Evolutionary conservation across 2,888 invertebrate species (phyloP).

Genomic region (Autographa pulchrina): DNA sequence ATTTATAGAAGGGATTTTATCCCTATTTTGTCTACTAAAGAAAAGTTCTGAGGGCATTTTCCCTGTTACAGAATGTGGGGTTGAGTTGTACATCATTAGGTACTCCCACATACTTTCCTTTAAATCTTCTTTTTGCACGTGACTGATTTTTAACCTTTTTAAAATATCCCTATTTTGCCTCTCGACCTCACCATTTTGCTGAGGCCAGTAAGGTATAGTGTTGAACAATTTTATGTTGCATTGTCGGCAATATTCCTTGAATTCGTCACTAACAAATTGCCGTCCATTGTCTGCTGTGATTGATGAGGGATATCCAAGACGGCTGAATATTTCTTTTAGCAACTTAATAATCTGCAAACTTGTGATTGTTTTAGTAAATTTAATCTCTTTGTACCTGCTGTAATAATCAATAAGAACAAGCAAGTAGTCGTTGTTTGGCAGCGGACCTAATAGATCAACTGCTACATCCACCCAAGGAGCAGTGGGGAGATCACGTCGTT

Average conservation of each 20-base stretch:
- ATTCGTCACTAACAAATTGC: conserved; percentile 54
- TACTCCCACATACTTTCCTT: conserved; percentile 50
- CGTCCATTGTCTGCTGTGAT: conserved; percentile 56
- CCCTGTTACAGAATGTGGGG: conserved; percentile 53
- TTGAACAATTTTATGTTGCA: conserved; percentile 43
- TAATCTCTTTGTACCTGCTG: conserved; percentile 49
- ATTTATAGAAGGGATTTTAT: conserved; percentile 52
- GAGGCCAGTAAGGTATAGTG: conserved; percentile 59
- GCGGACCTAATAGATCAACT: conserved; percentile 49
- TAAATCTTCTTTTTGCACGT: conserved; percentile 34
- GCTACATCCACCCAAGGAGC: conserved; percentile 49
- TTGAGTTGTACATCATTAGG: conserved; percentile 60
- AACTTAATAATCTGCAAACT: conserved; percentile 34
- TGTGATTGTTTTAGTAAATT: conserved; percentile 33
- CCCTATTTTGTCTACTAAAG: conserved; percentile 38
- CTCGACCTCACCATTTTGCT: conserved; percentile 60
- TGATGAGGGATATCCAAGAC: conserved; percentile 43
- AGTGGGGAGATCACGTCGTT: conserved; percentile 1
- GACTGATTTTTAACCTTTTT: conserved; percentile 54
- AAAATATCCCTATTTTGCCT: conserved; percentile 60
- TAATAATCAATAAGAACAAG: conserved; percentile 53
- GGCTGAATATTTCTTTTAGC: conserved; percentile 48
- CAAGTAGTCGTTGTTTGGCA: conserved; percentile 44
- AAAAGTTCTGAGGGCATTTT: conserved; percentile 57
- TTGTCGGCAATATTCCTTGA: conserved; percentile 40